Conservation (phyloP, 2,113 vertebrate genomes). For the Apodemus sylvaticus region DNA sequence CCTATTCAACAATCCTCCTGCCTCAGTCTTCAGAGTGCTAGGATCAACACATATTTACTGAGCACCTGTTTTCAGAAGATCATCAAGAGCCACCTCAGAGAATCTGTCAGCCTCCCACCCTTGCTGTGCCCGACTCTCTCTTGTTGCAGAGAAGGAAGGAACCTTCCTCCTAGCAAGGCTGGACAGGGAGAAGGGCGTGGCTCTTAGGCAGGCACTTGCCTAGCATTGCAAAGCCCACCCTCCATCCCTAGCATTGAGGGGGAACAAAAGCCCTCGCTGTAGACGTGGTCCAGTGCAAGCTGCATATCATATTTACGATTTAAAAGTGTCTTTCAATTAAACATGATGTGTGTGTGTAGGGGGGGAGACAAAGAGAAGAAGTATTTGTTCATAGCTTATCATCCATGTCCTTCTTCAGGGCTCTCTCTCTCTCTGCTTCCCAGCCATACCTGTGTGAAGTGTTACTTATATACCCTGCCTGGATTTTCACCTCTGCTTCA, state of each 20-base stretch:
- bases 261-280: no score
- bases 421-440: not conserved
- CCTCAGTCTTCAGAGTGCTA: not conserved
- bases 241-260: not conserved
- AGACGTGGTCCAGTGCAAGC: not conserved
- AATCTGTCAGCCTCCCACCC: not conserved
- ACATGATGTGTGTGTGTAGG: not conserved
- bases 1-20: not conserved
- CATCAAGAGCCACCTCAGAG: slow-evolving; percentile 25
- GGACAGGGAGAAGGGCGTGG: not conserved
- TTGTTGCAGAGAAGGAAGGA: not conserved
- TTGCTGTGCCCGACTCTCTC: not conserved
- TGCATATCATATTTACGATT: not conserved
- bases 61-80: slow-evolving; percentile 35
- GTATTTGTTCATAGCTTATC: not conserved
- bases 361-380: not conserved
- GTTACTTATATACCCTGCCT: not conserved
- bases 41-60: slow-evolving; percentile 8
- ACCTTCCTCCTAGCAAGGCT: not conserved
- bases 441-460: not conserved
- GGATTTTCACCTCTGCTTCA: not conserved
- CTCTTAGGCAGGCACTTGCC: not conserved
- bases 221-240: not conserved
- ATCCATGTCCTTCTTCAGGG: not conserved
- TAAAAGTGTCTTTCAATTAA: not conserved